phyloP scores from a whole-genome alignment of 2,113 vertebrate genomes.

The Cheilinus undulatus region DNA sequence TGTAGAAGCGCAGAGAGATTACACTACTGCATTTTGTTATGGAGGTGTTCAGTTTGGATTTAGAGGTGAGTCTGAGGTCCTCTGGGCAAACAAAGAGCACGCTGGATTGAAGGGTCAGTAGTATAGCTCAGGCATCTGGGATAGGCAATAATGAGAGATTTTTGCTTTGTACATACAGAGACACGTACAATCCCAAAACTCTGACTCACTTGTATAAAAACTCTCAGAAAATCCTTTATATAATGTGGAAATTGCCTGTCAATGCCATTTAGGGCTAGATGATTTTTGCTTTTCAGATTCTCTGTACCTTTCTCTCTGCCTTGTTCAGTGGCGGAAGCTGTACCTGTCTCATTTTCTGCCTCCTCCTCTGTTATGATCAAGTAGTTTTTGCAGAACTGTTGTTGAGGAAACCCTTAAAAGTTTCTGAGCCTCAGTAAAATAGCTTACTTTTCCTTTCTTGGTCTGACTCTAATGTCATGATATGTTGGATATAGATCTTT shows the following conservation, averaged over 20 bases:
- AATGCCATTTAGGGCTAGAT: conserved; percentile 40
- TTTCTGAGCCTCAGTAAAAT: conserved; percentile 26
- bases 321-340: not conserved
- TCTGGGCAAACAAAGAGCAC: conserved; percentile 40
- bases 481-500: conserved; percentile 26
- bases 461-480: conserved; percentile 20
- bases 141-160: conserved; percentile 38
- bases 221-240: conserved; percentile 11
- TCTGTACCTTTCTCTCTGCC: not conserved
- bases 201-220: not conserved
- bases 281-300: conserved; percentile 30
- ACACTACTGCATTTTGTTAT: conserved; percentile 40
- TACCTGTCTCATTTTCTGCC: conserved; percentile 1
- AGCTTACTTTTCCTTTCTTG: not conserved
- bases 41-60: conserved; percentile 47
- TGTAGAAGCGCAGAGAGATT: conserved; percentile 52
- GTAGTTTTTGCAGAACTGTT: not conserved
- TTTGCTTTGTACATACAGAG: conserved; percentile 12
- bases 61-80: conserved; percentile 49
- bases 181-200: not conserved
- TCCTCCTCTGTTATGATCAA: conserved; percentile 14
- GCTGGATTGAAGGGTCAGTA: conserved; percentile 30
- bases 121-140: conserved; percentile 31
- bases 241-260: conserved; percentile 34
- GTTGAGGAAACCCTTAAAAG: conserved; percentile 17